These are phyloP conservation scores for Rosalia funebris DNA, from an alignment of 2,888 invertebrate species.

Conservation along the genomic window DNA sequence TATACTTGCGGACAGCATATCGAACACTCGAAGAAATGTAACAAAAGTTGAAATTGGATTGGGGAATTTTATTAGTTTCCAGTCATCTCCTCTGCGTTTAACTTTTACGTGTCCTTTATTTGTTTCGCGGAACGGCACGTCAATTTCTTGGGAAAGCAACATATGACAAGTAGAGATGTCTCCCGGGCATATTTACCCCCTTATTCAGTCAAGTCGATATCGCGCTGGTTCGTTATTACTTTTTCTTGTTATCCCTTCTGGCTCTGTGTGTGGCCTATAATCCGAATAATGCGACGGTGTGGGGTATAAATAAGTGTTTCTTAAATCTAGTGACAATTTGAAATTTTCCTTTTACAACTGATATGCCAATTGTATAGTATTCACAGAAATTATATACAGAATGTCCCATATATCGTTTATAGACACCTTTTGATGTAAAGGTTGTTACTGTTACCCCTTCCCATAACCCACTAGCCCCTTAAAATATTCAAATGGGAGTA, in stretches of 20 bases:
- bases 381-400: no score
- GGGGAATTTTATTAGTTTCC: constrained; percentile 26
- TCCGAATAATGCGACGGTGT: constrained; percentile 4
- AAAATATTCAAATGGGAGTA: no score
- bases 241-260: constrained; percentile 15
- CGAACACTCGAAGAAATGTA: constrained; percentile 13
- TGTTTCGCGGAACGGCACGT: constrained; percentile 17
- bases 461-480: no score
- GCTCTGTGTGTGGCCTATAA: constrained; percentile 6
- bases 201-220: constrained; percentile 37
- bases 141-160: constrained; percentile 27
- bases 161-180: constrained; percentile 33
- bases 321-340: no score
- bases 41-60: constrained; percentile 35
- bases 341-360: no score
- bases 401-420: no score
- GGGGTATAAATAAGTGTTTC: no score
- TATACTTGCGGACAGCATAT: constrained; percentile 1
- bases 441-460: no score
- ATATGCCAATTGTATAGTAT: no score
- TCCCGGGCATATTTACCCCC: constrained; percentile 38
- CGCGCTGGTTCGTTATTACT: constrained; percentile 35
- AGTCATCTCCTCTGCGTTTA: constrained; percentile 7
- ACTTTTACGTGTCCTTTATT: constrained; percentile 5
- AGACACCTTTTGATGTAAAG: no score